Base-by-base conservation (phyloP, 2,888 invertebrate species). In the Dinocampus coccinellae region DNA sequence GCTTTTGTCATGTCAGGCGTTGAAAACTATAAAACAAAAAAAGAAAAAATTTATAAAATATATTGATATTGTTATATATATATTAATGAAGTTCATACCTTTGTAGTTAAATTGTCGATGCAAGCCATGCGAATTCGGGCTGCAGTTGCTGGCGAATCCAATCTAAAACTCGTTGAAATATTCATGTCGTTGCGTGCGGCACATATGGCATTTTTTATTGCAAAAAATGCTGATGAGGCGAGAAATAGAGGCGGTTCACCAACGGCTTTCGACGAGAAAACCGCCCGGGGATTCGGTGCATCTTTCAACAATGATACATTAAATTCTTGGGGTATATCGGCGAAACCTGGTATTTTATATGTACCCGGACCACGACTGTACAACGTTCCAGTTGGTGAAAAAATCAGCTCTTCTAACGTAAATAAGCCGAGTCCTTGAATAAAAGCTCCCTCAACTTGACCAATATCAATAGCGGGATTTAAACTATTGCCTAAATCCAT, bases 211-310 rank as follows among this genome's bases (percentile, higher is more conserved):
- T 94, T 93, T 84, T 94, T 94, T 74, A 97, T 95, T 0, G 98
- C 98, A 84, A 96, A 97, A 87, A 95, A 95, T 0, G 92, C 93
- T 0, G 97, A 93, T n/a, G 93, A 91, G 0, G 97, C 96, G 75
- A 98, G 89, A 84, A 98, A 97, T 4, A 98, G 87, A 0, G 98
- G 98, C 0, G 98, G 98, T 86, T 99, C 98, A 0, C 98, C 98
- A 42, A 98, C 93, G 73, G 97, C 98, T 96, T 98, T 98, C 1
- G 98, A 98, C 0, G 98, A 97, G 87, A 95, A 98, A 7, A 98
- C 95, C 22, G 97, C 98, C 82, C 94, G 90, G 0, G 94, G 94
- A 89, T 98, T 98, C 0, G 95, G 92, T 34, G 94, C 93, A n/a
- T 95, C 96, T 84, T 96, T 96, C 42, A 99, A 89, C 63, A 99